Evolutionary conservation across 2,888 invertebrate genomes (phyloP).

Genomic region (Phyllotreta cruciferae): DNA sequence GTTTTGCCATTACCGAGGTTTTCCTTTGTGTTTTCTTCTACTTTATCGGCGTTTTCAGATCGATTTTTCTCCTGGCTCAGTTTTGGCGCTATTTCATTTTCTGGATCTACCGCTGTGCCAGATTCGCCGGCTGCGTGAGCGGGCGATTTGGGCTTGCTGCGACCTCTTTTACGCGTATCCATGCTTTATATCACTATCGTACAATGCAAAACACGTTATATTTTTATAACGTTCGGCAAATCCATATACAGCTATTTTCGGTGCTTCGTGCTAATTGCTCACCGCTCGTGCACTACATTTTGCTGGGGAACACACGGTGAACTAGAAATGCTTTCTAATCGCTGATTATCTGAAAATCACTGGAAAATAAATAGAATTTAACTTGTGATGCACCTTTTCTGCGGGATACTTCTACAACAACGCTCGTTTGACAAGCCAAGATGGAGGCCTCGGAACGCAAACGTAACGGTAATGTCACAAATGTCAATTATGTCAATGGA

Average conservation of each 20-base stretch:
- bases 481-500: not conserved
- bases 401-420: conserved; percentile 23
- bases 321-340: not conserved
- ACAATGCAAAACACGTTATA: no score
- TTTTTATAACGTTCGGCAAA: no score
- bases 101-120: conserved; percentile 16
- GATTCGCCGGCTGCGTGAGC: conserved; percentile 29
- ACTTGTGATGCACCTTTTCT: conserved; percentile 14
- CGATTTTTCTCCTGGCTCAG: conserved; percentile 17
- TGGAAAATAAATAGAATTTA: conserved; percentile 24
- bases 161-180: conserved; percentile 33
- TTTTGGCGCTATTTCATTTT: conserved; percentile 33
- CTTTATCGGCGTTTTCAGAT: not conserved
- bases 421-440: conserved; percentile 31
- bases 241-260: no score
- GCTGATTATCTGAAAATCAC: conserved; percentile 17
- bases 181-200: conserved; percentile 17
- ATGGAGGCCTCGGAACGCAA: conserved; percentile 23
- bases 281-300: no score
- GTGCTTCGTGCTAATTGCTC: no score
- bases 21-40: conserved; percentile 2
- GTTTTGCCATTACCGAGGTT: not conserved
- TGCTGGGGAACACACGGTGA: no score
- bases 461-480: conserved; percentile 2
- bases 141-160: conserved; percentile 32